phyloP scores from a whole-genome alignment of 2,797 vertebrate species.

The Pantherophis alleghaniensis region DNA sequence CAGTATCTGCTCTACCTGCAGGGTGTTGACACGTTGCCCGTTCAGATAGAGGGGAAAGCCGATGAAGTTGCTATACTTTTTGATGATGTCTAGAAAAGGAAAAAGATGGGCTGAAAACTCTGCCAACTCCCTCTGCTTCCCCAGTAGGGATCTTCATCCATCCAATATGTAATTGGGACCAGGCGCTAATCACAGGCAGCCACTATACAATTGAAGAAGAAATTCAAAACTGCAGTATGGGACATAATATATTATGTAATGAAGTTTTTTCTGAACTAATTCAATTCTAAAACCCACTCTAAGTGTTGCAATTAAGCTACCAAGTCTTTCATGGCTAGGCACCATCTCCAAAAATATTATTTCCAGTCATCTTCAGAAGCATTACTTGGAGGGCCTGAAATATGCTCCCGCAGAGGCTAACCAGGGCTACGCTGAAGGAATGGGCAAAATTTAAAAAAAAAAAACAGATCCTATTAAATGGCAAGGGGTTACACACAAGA shows the following conservation, averaged over 20 bases:
- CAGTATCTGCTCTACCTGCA: slow-evolving; percentile 80
- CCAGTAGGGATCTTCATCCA: not conserved
- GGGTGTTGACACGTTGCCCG: slow-evolving; percentile 85
- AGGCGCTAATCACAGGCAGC: not conserved
- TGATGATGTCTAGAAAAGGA: slow-evolving; percentile 84
- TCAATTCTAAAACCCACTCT: not conserved
- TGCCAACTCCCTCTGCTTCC: not conserved
- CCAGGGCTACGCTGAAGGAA: not conserved
- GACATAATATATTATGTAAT: not conserved
- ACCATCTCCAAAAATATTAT: not conserved
- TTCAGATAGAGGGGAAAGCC: slow-evolving; percentile 94
- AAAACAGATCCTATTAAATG: not conserved
- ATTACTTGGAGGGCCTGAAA: not conserved
- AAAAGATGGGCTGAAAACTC: not conserved
- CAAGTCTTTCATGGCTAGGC: not conserved
- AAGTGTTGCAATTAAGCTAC: not conserved
- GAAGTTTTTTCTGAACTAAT: not conserved
- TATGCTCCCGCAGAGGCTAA: not conserved
- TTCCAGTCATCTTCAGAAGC: not conserved
- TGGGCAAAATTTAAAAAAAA: not conserved
- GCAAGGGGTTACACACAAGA: not conserved
- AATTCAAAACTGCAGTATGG: too few relatives aligned
- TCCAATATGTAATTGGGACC: not conserved
- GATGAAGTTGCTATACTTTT: slow-evolving; percentile 97
- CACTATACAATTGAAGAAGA: not conserved